phyloP scores from a whole-genome alignment of 2,797 vertebrate genomes.

The Sebastes steindachneri region DNA sequence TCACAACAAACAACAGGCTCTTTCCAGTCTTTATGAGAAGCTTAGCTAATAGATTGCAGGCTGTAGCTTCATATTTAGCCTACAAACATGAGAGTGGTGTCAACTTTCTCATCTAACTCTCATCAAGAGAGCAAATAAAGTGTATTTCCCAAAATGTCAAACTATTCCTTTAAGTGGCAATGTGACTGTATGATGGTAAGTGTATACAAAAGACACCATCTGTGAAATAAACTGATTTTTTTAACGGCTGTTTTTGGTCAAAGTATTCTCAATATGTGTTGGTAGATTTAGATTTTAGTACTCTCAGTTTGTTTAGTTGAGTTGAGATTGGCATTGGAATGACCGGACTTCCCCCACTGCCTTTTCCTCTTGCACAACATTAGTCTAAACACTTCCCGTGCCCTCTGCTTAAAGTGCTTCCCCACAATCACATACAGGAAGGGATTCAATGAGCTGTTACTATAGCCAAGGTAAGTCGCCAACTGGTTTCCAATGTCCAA shows the following conservation, averaged over 20 bases:
- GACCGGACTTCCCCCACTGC: constrained; percentile 1
- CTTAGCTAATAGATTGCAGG: background rate
- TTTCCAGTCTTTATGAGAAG: background rate
- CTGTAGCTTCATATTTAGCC: background rate
- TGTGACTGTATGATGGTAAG: background rate
- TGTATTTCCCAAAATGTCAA: background rate
- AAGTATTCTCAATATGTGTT: background rate
- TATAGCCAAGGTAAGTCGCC: constrained; percentile 81
- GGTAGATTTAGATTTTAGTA: constrained; percentile 32
- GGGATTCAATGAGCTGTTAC: constrained; percentile 92
- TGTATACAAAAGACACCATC: background rate
- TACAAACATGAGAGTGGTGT: background rate
- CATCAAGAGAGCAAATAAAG: background rate
- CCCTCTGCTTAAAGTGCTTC: constrained; percentile 88
- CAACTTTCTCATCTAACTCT: background rate
- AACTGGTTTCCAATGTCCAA: constrained; percentile 84
- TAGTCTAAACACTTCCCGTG: constrained; percentile 74
- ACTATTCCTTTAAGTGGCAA: background rate
- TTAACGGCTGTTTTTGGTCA: background rate
- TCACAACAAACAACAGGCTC: background rate
- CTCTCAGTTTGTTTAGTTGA: constrained; percentile 56
- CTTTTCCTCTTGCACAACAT: constrained; percentile 21
- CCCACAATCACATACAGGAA: constrained; percentile 91
- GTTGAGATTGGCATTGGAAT: constrained; percentile 35
- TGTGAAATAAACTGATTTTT: background rate